Conservation (phyloP, 2,888 invertebrate genomes). For the Megastigmus dorsalis region DNA sequence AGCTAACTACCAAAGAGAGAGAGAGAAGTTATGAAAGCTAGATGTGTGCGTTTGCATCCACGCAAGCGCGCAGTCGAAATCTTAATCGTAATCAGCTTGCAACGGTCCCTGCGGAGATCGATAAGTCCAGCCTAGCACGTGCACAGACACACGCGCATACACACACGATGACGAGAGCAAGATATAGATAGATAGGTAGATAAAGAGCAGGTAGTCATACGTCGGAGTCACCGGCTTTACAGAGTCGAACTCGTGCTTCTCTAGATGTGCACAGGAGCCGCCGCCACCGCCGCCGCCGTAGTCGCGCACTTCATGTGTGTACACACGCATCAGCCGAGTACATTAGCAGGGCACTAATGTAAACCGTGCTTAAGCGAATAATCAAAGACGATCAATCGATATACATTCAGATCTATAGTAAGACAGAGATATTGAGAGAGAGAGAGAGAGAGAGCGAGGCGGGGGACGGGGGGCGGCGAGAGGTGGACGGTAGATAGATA, state of each 20-base stretch:
- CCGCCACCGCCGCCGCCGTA: no score
- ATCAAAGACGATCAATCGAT: constrained; percentile 39
- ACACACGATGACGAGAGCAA: background rate
- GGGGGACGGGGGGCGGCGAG: background rate
- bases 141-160: background rate
- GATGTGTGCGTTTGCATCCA: no score
- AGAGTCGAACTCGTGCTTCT: no score
- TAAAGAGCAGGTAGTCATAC: no score
- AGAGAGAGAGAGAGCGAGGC: background rate
- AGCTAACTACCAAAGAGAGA: no score
- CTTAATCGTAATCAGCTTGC: constrained; percentile 6
- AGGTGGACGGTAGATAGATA: background rate
- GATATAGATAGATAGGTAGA: background rate
- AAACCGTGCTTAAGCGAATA: constrained; percentile 32
- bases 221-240: no score
- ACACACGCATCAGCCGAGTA: constrained; percentile 6
- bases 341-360: background rate
- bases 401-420: background rate
- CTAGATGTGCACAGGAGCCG: no score
- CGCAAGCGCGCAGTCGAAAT: background rate
- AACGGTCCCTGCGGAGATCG: no score
- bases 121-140: no score
- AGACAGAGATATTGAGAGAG: background rate
- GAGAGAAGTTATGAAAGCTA: no score
- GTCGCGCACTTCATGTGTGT: background rate